phyloP scores from a whole-genome alignment of 2,888 invertebrate species.

The Sabellastarte sp. region DNA sequence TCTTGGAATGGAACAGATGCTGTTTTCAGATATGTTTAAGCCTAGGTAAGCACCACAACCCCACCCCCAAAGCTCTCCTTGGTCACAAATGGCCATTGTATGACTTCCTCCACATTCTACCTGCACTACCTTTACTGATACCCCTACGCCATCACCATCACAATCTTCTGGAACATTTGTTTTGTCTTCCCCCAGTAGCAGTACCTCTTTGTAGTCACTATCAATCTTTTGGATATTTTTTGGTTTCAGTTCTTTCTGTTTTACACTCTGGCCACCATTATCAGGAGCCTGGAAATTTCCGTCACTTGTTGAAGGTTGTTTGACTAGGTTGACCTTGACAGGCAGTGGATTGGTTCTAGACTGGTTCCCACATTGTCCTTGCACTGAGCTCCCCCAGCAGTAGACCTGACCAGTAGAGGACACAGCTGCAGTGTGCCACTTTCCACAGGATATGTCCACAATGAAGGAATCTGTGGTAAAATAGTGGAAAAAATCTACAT shows the following conservation, averaged over 20 bases:
- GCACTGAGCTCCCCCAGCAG: conserved; percentile 54
- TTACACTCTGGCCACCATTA: too few relatives aligned
- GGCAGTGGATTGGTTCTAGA: conserved; percentile 5
- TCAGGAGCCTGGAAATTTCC: too few relatives aligned
- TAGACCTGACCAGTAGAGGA: conserved; percentile 45
- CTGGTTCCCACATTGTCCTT: conserved; percentile 70
- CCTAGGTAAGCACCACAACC: conserved; percentile 51
- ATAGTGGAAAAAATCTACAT: too few relatives aligned
- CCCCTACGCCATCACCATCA: background rate
- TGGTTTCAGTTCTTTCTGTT: too few relatives aligned
- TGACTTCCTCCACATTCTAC: conserved; percentile 47
- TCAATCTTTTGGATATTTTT: too few relatives aligned
- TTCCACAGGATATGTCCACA: conserved; percentile 73
- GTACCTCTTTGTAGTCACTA: too few relatives aligned
- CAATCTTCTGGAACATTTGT: too few relatives aligned
- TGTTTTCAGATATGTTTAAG: conserved; percentile 28
- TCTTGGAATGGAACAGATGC: conserved; percentile 28
- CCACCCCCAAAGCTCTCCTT: conserved; percentile 55
- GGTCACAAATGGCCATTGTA: conserved; percentile 45
- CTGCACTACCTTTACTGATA: conserved; percentile 9
- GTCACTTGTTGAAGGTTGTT: too few relatives aligned
- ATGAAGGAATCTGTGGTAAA: too few relatives aligned
- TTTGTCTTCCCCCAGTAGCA: too few relatives aligned
- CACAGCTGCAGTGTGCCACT: conserved; percentile 64
- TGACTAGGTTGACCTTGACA: conserved; percentile 5